Evolutionary conservation across 2,797 vertebrate genomes (phyloP).

Genomic region (Ctenosaura bakeri): DNA sequence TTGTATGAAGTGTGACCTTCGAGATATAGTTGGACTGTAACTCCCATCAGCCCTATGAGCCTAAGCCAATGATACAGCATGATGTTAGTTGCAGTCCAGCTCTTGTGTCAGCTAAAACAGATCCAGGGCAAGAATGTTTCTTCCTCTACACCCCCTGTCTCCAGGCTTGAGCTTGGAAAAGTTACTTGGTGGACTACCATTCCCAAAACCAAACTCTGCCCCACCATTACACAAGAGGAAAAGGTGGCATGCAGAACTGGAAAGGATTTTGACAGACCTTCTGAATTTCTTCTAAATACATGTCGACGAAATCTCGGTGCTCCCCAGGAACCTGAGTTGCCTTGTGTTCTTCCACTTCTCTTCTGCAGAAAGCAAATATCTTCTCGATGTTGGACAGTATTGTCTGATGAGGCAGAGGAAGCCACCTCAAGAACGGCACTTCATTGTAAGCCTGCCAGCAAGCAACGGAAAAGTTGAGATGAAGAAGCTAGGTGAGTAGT

Average conservation of each 20-base stretch:
- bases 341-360: constrained; percentile 64
- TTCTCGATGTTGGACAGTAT: constrained; percentile 39
- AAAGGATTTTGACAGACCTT: constrained; percentile 49
- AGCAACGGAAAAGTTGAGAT: not conserved
- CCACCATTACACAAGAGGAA: not conserved
- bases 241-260: not conserved
- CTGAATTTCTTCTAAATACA: constrained; percentile 76
- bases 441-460: constrained; percentile 45
- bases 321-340: constrained; percentile 66
- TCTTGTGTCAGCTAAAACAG: too few relatives aligned
- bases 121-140: too few relatives aligned
- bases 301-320: constrained; percentile 75
- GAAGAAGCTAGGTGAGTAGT: not conserved
- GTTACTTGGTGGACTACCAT: too few relatives aligned
- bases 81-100: too few relatives aligned
- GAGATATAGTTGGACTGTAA: too few relatives aligned
- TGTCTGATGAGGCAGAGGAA: constrained; percentile 52
- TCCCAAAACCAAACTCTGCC: not conserved
- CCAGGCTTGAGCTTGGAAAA: too few relatives aligned
- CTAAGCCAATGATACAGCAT: too few relatives aligned
- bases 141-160: too few relatives aligned
- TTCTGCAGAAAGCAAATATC: constrained; percentile 33
- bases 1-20: too few relatives aligned
- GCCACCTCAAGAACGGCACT: constrained; percentile 9
- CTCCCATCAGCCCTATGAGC: too few relatives aligned